Base-by-base conservation (phyloP, 2,888 invertebrate species). In the Leptura quadrifasciata region DNA sequence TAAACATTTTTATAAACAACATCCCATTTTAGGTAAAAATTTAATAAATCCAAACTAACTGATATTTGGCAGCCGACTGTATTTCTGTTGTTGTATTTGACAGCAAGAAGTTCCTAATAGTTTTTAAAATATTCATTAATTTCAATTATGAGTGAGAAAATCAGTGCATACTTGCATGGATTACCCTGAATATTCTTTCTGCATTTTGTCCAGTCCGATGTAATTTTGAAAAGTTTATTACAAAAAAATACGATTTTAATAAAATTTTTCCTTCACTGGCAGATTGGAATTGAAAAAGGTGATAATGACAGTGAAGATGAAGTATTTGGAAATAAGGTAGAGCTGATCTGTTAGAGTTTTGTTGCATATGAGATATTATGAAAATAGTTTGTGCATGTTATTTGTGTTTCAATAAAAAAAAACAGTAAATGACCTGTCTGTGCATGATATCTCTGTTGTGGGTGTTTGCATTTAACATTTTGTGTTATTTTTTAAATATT, bases 301-400 rank as follows among this genome's bases (percentile, higher is more conserved):
- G 84, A 84, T 82, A 84, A 80, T 79, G 86, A 86, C 74, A 83
- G 83, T 78, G 86, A 85, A 79, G 85, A 85, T 79, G 86, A 85
- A 77, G 76, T 80, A 60, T 84, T 81, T 75, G 84, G 85, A 80
- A 87, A 87, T 81, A 84, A 87, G 86, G 87, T 87, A 87, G 75
- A 73, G 63, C 20, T 55, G 20, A 55, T 10, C 77, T 78, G 61
- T 71, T 71, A 60, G 57, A 47, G 69, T 71, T 77, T 61, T 58
- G 24, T 60, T 75, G 61, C 65, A 75, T 71, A 71, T 10, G 15
- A 69, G 4, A 47, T 1, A n/a, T 55, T 57, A 9, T 18, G 18
- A 65, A 55, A 58, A 60, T 54, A 67, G 55, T 68, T 73, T 78
- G 72, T 77, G 75, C 77, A 76, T 76, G 79, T 55, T 17, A 21